Conservation (phyloP, 2,888 invertebrate genomes). For the Caradrina clavipalpis region DNA sequence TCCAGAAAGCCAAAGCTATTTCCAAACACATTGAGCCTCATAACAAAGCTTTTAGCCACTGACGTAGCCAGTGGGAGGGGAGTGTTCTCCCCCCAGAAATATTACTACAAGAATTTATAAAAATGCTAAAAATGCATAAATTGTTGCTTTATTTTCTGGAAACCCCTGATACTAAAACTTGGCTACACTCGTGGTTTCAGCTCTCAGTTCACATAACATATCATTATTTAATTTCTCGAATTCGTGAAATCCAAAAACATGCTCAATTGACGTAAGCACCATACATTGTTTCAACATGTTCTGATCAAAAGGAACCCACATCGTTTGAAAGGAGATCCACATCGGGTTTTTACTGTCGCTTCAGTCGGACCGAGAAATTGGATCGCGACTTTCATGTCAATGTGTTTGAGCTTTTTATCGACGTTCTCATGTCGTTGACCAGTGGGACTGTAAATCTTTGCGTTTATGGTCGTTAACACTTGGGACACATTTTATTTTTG, state of each 20-base stretch:
- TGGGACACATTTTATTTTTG: slow-evolving; percentile 11
- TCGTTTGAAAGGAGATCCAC: slow-evolving; percentile 48
- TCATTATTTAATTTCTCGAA: background rate
- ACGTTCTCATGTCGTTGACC: slow-evolving; percentile 35
- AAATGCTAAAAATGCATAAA: too few relatives aligned
- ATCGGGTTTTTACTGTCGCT: slow-evolving; percentile 37
- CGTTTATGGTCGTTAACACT: slow-evolving; percentile 15
- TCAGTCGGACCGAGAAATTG: slow-evolving; percentile 18
- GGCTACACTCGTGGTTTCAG: too few relatives aligned
- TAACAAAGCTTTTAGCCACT: slow-evolving; percentile 12
- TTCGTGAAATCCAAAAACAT: slow-evolving; percentile 1
- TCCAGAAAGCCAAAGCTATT: background rate
- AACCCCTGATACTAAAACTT: too few relatives aligned
- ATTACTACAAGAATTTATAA: too few relatives aligned
- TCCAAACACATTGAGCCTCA: background rate
- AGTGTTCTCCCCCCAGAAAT: too few relatives aligned
- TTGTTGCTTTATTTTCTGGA: too few relatives aligned
- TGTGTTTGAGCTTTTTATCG: slow-evolving; percentile 29
- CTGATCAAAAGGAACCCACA: slow-evolving; percentile 34
- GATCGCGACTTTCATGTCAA: slow-evolving; percentile 33
- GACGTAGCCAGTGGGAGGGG: too few relatives aligned
- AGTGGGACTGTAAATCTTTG: slow-evolving; percentile 12
- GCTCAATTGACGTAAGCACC: slow-evolving; percentile 20
- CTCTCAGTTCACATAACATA: background rate
- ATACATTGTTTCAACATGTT: slow-evolving; percentile 33